Evolutionary conservation across 2,797 vertebrate genomes (phyloP), one percentile per base, ranked within the genome.

Genomic region (Nannoperca australis): DNA sequence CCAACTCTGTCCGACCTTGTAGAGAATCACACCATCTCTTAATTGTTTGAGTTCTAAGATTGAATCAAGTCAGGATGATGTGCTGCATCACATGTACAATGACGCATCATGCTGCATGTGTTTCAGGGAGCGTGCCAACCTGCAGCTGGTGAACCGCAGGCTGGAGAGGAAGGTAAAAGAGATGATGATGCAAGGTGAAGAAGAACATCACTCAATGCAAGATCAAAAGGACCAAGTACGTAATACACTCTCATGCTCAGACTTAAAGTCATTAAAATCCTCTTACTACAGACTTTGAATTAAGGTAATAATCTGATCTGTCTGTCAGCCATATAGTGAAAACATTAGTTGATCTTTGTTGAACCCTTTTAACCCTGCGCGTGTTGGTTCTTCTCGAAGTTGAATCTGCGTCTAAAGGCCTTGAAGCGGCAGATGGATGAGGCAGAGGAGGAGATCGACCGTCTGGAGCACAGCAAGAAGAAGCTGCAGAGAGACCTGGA

Each of bases 191-290:
- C 97, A 99, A 88, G 94, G 97, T 72, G 98, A 99, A 45, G 98
- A 99, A 58, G 98, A 99, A 75, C 97, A 97, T 71, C 92, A 97
- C 81, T 95, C 96, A 0, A 61, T 99, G 88, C 97, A 96, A 7
- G 98, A 99, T 87, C 97, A 99, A 85, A 99, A 98, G 88, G 97
- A 99, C 92, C 98, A 99, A 95, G 98, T 99, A 92, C 14, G 85
- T 64, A 51, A 47, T 3, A 11, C 32, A 61, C 47, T 56, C 30
- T 44, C 24, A 73, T 18, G 10, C 8, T 61, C 76, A 40, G 24
- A 73, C 9, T 12, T 27, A 50, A n/a, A 13, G 8, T 45, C 12
- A 17, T 70, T 64, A 1, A n/a, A 44, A 13, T 36, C 1, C 55
- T 36, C 34, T 32, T 15, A 62, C 24, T 42, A 27, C n/a, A 62